phyloP scores from a whole-genome alignment of 1,140 invertebrate genomes.

The Ceratina australensis region DNA sequence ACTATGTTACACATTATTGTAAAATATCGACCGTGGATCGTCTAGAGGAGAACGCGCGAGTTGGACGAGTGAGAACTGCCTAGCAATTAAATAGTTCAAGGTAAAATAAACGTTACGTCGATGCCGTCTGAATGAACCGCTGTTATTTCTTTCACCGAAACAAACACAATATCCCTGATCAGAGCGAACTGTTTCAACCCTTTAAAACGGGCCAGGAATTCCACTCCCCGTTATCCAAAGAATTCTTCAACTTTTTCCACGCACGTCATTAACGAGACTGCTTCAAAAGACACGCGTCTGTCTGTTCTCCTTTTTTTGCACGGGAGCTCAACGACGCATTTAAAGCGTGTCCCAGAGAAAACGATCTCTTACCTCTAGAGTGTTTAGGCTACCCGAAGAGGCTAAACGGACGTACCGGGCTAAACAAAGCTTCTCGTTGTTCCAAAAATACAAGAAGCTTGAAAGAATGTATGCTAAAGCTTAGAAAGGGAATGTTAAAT shows the following conservation, averaged over 20 bases:
- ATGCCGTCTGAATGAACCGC: not conserved
- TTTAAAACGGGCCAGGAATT: not conserved
- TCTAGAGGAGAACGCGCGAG: not conserved
- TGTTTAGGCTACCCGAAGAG: not conserved
- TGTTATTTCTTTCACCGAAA: conserved; percentile 1
- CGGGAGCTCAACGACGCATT: not conserved
- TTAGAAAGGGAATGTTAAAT: not conserved
- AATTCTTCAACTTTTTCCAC: not conserved
- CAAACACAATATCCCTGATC: not conserved
- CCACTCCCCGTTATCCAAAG: no score
- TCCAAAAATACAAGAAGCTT: no score
- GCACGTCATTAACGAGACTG: not conserved
- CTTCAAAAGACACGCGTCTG: not conserved
- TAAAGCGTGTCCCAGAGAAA: not conserved
- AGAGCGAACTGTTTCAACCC: not conserved
- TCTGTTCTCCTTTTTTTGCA: not conserved
- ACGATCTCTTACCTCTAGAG: not conserved
- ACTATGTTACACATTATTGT: no score
- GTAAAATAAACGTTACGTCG: conserved; percentile 9
- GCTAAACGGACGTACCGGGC: not conserved
- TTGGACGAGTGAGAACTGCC: not conserved
- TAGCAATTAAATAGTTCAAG: conserved; percentile 10
- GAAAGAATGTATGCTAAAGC: not conserved
- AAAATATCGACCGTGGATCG: not conserved
- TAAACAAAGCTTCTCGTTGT: not conserved